Evolutionary conservation across 1,140 invertebrate species (phyloP).

Genomic region (Ips nitidus): DNA sequence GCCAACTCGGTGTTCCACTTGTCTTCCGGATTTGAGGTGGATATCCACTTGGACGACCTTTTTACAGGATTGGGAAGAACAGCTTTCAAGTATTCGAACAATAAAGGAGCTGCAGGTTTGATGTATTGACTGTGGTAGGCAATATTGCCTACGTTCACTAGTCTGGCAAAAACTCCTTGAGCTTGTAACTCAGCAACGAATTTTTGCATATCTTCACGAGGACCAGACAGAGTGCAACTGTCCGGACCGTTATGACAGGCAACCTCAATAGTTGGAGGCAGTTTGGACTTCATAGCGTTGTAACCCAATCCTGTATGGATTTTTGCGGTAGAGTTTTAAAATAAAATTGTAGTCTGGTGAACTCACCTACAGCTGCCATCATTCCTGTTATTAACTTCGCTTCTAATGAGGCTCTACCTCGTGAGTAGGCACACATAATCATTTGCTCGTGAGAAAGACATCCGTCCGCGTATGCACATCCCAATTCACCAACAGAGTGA

Average conservation of each 20-base stretch:
- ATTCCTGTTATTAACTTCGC: slow-evolving; percentile 73
- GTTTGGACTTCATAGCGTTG: slow-evolving; percentile 57
- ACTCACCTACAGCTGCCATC: slow-evolving; percentile 78
- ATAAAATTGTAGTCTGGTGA: neutral
- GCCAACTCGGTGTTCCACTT: slow-evolving; percentile 72
- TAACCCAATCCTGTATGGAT: slow-evolving; percentile 48
- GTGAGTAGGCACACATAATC: slow-evolving; percentile 79
- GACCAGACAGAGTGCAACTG: slow-evolving; percentile 85
- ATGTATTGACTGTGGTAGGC: slow-evolving; percentile 86
- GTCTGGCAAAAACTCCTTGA: slow-evolving; percentile 78
- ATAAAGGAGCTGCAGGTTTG: slow-evolving; percentile 69
- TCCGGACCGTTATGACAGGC: slow-evolving; percentile 86
- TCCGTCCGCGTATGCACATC: slow-evolving; percentile 87
- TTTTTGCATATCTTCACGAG: slow-evolving; percentile 65
- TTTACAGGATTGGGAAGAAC: slow-evolving; percentile 69
- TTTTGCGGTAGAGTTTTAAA: slow-evolving; percentile 7
- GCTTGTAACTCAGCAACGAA: slow-evolving; percentile 71
- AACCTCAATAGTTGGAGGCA: slow-evolving; percentile 71
- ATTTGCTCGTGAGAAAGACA: slow-evolving; percentile 82
- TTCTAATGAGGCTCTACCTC: slow-evolving; percentile 82
- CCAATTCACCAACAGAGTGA: slow-evolving; percentile 87
- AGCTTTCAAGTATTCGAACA: slow-evolving; percentile 71
- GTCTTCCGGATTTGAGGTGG: slow-evolving; percentile 79
- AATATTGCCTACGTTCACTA: slow-evolving; percentile 79
- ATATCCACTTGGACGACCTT: slow-evolving; percentile 81